These are phyloP conservation scores for Vipera latastei DNA, from an alignment of 2,797 vertebrate species.

Conservation along the genomic window DNA sequence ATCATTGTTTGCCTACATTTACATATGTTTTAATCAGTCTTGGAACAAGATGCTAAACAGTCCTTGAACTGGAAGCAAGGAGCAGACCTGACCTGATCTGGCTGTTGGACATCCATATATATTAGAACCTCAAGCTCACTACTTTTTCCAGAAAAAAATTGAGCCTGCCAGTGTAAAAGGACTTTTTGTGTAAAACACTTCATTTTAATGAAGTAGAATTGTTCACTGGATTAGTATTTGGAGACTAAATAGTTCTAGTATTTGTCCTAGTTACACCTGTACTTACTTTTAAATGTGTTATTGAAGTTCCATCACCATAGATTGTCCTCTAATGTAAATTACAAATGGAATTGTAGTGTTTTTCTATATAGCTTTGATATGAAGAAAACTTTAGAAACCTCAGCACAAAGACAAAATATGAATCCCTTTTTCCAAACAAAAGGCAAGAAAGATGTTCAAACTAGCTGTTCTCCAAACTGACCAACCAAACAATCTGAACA, in stretches of 20 bases:
- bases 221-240: neutral
- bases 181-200: neutral
- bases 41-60: neutral
- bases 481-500: neutral
- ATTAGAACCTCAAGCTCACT: neutral
- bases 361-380: neutral
- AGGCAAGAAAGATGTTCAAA: neutral
- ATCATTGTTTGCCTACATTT: neutral
- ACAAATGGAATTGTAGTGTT: neutral
- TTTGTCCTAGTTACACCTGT: neutral
- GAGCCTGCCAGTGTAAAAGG: neutral
- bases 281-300: neutral
- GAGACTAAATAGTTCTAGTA: neutral
- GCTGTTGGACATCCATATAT: neutral
- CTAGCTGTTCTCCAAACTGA: neutral
- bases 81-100: neutral
- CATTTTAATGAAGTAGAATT: neutral
- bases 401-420: neutral
- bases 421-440: neutral
- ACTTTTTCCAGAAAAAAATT: neutral
- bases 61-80: neutral
- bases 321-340: neutral
- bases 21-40: neutral
- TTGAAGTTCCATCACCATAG: neutral
- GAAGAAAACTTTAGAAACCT: neutral